Conservation (phyloP, 2,113 vertebrate genomes). For the Alexandromys fortis region DNA sequence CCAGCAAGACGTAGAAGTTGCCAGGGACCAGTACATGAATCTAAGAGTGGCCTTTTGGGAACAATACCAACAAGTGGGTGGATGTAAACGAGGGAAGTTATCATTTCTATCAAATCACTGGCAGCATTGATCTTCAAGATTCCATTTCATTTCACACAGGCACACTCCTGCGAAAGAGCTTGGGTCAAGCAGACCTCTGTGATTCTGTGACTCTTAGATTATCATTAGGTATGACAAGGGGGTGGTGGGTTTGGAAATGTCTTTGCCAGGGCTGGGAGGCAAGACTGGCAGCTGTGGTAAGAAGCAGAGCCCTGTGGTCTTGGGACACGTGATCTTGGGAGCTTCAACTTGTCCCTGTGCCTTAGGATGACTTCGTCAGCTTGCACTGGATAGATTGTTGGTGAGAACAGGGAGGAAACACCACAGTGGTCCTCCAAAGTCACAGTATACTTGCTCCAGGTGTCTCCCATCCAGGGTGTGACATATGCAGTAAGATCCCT, state of each 20-base stretch:
- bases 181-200: background rate
- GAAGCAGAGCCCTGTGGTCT: background rate
- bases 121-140: background rate
- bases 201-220: background rate
- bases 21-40: background rate
- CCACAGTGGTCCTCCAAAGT: background rate
- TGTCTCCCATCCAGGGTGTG: background rate
- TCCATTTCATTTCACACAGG: background rate
- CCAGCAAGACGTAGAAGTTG: background rate
- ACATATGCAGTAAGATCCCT: no score
- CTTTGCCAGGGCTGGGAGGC: fast-evolving
- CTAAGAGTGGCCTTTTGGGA: background rate
- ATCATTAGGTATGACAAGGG: background rate
- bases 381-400: background rate
- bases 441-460: background rate
- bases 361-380: background rate
- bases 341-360: fast-evolving
- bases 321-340: background rate
- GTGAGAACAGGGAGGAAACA: background rate
- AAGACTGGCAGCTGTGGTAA: background rate
- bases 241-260: fast-evolving
- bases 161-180: background rate
- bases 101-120: background rate
- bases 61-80: background rate
- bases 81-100: no score